Percentiles rank a stretch among this genome's conserved stretches.
These are phyloP conservation scores for Smutsia gigantea DNA, from an alignment of 2,797 vertebrate species.

Conservation along the genomic window DNA sequence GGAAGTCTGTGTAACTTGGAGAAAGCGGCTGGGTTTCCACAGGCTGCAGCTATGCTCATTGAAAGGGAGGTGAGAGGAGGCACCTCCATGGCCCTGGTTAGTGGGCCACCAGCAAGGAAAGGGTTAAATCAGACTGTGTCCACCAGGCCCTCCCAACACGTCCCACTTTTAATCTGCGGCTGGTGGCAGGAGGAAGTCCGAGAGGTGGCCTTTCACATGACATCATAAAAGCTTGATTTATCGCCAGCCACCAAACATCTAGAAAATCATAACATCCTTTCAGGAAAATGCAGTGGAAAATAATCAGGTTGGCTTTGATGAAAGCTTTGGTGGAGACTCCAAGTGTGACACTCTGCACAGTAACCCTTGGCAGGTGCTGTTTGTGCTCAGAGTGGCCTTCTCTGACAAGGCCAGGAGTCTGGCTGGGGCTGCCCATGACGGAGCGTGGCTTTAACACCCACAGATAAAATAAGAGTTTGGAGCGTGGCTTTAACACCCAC, in stretches of 20 bases:
- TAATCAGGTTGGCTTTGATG: conserved; percentile 96
- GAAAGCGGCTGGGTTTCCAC: neutral
- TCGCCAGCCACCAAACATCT: conserved; percentile 94
- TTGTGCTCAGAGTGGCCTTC: conserved; percentile 41
- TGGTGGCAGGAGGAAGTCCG: conserved; percentile 89
- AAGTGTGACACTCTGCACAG: conserved; percentile 83
- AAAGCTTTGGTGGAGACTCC: conserved; percentile 87
- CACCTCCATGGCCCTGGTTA: neutral
- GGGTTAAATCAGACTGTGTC: conserved; percentile 81
- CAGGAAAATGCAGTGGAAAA: conserved; percentile 98
- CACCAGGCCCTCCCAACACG: conserved; percentile 75
- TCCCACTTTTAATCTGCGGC: conserved; percentile 86
- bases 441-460: neutral
- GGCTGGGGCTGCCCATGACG: neutral
- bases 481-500: neutral
- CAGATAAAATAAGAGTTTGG: neutral
- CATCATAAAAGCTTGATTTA: conserved; percentile 98
- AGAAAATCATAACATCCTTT: conserved; percentile 99
- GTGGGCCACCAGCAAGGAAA: conserved; percentile 32
- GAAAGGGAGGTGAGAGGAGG: neutral
- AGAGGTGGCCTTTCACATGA: conserved; percentile 94
- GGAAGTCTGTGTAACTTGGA: neutral
- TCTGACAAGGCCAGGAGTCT: neutral
- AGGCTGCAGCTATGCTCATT: neutral
- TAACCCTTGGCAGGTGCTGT: conserved; percentile 83